Conservation (phyloP, 2,113 vertebrate species). For the Dicaeum eximium region DNA sequence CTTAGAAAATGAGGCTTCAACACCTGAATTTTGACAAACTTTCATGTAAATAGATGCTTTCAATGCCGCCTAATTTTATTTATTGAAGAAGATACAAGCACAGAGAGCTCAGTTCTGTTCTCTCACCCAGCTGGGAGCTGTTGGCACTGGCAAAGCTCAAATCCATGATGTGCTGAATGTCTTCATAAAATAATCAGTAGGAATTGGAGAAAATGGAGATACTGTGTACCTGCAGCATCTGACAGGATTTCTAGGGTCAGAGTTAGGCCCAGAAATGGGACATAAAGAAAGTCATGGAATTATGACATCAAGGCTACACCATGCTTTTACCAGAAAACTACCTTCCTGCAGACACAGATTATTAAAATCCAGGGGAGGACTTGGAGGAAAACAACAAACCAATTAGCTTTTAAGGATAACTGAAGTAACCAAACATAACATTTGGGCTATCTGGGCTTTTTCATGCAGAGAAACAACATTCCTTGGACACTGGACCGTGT, state of each 20-base stretch:
- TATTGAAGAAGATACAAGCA: not conserved
- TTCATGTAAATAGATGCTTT: not conserved
- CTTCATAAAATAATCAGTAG: not conserved
- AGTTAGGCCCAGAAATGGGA: not conserved
- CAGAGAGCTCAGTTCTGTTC: not conserved
- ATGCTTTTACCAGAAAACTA: not conserved
- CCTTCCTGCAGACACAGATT: not conserved
- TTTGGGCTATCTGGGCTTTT: not conserved
- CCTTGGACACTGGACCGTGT: not conserved
- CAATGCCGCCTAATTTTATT: not conserved
- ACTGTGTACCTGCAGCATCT: not conserved
- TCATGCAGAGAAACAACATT: not conserved
- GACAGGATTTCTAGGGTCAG: not conserved
- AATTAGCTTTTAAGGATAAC: not conserved
- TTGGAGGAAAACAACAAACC: not conserved
- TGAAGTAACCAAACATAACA: not conserved
- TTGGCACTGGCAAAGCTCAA: not conserved
- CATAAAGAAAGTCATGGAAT: accelerated
- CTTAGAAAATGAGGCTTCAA: not conserved
- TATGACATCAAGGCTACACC: not conserved
- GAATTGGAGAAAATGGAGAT: not conserved
- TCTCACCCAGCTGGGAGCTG: not conserved
- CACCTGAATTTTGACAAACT: not conserved
- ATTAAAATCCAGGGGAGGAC: not conserved
- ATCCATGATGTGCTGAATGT: not conserved